Percentiles rank a stretch among this genome's conserved stretches.
Conservation (phyloP, 92 coral and sea anemone genomes). For the Palythoa grandiflora region DNA sequence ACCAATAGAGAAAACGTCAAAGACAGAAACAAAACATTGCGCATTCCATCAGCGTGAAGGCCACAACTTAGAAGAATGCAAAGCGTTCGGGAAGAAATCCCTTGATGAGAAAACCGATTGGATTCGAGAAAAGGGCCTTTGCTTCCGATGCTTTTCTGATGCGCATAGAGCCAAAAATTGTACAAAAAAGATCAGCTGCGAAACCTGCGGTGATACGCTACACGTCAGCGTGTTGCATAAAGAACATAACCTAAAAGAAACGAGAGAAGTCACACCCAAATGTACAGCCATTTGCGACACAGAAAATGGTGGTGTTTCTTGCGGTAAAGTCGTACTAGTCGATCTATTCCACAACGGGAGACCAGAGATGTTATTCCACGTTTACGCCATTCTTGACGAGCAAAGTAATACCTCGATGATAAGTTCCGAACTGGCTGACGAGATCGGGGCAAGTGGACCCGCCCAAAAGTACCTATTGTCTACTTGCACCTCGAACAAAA, state of each 20-base stretch:
- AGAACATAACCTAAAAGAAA: conserved; percentile 32
- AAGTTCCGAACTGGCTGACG: conserved; percentile 46
- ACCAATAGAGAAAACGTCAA: not conserved
- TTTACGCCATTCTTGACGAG: conserved; percentile 61
- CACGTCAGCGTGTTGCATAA: conserved; percentile 64
- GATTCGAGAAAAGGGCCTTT: conserved; percentile 57
- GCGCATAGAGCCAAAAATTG: conserved; percentile 65
- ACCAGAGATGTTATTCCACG: conserved; percentile 15
- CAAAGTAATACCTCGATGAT: conserved; percentile 66
- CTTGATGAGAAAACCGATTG: conserved; percentile 60
- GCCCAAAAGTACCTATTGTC: conserved; percentile 53
- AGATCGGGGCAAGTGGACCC: conserved; percentile 35
- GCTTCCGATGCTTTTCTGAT: conserved; percentile 54
- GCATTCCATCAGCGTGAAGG: conserved; percentile 54
- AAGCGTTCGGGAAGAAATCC: conserved; percentile 56
- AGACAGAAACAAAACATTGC: conserved; percentile 31
- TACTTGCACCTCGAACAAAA: conserved; percentile 46
- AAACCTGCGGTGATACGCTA: conserved; percentile 56
- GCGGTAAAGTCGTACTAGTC: conserved; percentile 62
- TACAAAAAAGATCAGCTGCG: conserved; percentile 47
- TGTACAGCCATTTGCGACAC: conserved; percentile 49
- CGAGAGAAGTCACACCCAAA: not conserved
- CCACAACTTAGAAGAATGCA: conserved; percentile 64
- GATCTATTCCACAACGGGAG: conserved; percentile 27
- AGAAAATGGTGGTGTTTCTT: conserved; percentile 50